Evolutionary conservation across 2,113 vertebrate species (phyloP).

Genomic region (Trogon melanurus): DNA sequence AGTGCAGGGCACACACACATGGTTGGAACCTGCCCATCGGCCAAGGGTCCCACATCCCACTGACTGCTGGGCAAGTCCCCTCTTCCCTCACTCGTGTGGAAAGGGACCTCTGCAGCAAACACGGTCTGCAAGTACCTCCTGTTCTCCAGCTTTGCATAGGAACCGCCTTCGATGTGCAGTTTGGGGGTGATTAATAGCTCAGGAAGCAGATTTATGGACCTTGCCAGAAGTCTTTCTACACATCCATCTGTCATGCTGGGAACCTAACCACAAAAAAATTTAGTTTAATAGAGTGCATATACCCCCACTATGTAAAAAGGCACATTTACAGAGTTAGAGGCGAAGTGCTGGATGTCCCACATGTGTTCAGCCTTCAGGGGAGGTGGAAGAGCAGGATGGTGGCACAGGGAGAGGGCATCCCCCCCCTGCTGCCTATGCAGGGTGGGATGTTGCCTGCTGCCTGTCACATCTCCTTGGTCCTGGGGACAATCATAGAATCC

Average conservation of each 20-base stretch:
- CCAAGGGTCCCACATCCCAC: rapidly evolving
- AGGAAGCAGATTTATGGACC: background rate
- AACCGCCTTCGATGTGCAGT: background rate
- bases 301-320: background rate
- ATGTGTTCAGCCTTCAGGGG: background rate
- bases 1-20: rapidly evolving
- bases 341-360: background rate
- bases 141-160: background rate
- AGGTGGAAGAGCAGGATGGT: background rate
- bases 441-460: rapidly evolving
- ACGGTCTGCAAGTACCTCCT: background rate
- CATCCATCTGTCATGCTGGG: background rate
- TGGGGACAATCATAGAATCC: too few relatives aligned
- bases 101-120: background rate
- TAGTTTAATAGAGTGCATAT: background rate
- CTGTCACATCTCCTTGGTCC: background rate
- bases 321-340: background rate
- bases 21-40: background rate
- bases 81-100: too few relatives aligned
- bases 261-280: background rate
- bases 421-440: rapidly evolving
- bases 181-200: background rate
- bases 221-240: background rate
- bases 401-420: too few relatives aligned
- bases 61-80: background rate